Evolutionary conservation across 2,797 vertebrate genomes (phyloP), one percentile per base, ranked within the genome.

Genomic region (Scomberomorus guttatus): DNA sequence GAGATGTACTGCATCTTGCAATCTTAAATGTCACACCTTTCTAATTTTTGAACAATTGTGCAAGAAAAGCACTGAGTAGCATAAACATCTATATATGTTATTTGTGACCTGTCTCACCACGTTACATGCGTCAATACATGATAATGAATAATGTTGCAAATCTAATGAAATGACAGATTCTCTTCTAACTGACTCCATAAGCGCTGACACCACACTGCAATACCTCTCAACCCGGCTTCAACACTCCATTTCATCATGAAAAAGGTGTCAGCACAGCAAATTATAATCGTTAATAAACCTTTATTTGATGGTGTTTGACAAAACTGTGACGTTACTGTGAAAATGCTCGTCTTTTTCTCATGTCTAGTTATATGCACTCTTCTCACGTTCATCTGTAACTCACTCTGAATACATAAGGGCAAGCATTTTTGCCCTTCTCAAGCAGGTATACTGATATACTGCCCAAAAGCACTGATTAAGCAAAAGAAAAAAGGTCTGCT

Each of bases 261-360:
- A 87, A 93, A 90, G 62, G 84, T 90, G 90, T 93, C 80, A 72
- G 88, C 79, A 79, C 83, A 82, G 87, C 85, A 93, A 90, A 93
- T 90, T 92, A 82, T 63, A 85, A 91, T 84, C 78, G 37, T 90
- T 90, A 89, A 92, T 90, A 91, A 89, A 93, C 87, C 89, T 90
- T 90, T 83, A 84, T 88, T 87, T 79, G 70, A 86, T 72, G 48
- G 77, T 67, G 76, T 82, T 87, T 85, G 83, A 87, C 74, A 90
- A 88, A 92, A 91, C 80, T 80, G 77, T 77, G 66, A 81, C 62
- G 17, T 77, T 81, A 29, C 80, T 87, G 82, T 86, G 84, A 89
- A 86, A 87, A 88, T 58, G 64, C 78, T 84, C 80, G 71, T 80
- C 79, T 83, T 85, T 77, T 77, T 70, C 67, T 74, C 68, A 62